These are phyloP conservation scores for Napeogenes inachia DNA, from an alignment of 2,888 invertebrate species.

Conservation along the genomic window DNA sequence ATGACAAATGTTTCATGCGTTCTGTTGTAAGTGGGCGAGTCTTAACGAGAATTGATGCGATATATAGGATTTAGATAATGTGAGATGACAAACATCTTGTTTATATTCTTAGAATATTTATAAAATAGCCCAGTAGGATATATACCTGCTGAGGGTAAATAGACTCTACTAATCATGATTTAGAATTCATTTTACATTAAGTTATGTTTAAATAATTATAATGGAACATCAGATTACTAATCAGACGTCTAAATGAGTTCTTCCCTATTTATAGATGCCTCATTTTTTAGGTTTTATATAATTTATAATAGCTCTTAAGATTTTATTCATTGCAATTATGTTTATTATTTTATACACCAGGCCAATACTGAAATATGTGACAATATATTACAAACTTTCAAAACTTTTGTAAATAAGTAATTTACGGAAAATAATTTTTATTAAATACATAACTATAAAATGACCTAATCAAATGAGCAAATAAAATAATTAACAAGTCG, in stretches of 20 bases:
- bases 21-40: constrained; percentile 34
- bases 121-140: constrained; percentile 22
- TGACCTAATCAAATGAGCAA: no score
- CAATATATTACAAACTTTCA: no score
- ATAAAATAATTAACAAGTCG: no score
- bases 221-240: constrained; percentile 3
- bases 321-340: background rate
- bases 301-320: background rate
- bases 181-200: constrained; percentile 3
- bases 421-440: no score
- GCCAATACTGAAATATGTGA: no score
- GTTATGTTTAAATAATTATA: background rate
- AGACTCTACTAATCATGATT: background rate
- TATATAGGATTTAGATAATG: constrained; percentile 49
- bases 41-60: constrained; percentile 39
- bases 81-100: constrained; percentile 49
- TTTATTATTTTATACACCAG: background rate
- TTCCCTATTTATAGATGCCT: background rate
- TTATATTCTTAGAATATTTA: constrained; percentile 30
- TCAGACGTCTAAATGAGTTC: background rate
- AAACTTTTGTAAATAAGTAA: no score
- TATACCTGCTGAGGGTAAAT: background rate
- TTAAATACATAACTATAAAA: no score
- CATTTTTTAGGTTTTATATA: background rate
- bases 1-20: constrained; percentile 21